Evolutionary conservation across 2,113 vertebrate species (phyloP).

Genomic region (Brienomyrus brachyistius): DNA sequence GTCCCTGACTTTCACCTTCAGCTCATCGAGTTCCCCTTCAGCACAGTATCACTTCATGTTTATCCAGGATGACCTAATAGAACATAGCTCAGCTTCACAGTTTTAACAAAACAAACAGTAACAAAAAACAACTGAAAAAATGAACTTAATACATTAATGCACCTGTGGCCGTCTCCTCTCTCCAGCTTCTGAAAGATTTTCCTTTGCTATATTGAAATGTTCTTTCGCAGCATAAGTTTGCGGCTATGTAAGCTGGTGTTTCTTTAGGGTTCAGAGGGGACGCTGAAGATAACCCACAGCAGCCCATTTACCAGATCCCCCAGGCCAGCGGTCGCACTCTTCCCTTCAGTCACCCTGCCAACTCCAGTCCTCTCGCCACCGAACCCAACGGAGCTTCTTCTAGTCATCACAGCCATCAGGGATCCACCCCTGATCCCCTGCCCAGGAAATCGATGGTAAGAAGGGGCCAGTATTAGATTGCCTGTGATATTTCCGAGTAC

Average conservation of each 20-base stretch:
- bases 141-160: neutral
- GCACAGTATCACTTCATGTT: neutral
- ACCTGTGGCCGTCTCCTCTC: neutral
- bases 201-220: neutral
- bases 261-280: constrained; percentile 31
- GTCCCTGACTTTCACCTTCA: neutral
- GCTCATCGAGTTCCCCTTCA: neutral
- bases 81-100: neutral
- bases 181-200: neutral
- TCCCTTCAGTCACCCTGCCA: constrained; percentile 26
- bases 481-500: neutral
- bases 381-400: constrained; percentile 40
- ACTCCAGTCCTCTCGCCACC: constrained; percentile 21
- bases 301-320: constrained; percentile 36
- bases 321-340: constrained; percentile 24
- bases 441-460: constrained; percentile 42
- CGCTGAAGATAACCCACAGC: constrained; percentile 16
- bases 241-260: neutral
- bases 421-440: constrained; percentile 39
- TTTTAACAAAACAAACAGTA: neutral
- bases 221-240: neutral
- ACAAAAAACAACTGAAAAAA: neutral
- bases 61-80: neutral
- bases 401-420: constrained; percentile 1
- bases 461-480: neutral